These are phyloP conservation scores for Vidua chalybeata DNA, from an alignment of 2,113 vertebrate species.

Conservation along the genomic window DNA sequence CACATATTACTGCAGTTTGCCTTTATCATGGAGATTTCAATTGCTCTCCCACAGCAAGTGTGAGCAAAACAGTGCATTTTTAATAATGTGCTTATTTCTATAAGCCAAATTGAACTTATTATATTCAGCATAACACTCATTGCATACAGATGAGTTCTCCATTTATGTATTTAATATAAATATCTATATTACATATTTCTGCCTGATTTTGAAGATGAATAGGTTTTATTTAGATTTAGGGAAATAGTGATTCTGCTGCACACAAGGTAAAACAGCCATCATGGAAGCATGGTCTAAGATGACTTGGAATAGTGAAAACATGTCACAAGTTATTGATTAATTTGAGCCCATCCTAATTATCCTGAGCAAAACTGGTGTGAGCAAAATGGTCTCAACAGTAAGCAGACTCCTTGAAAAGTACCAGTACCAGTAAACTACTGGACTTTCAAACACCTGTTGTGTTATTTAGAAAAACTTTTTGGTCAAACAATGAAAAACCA, in stretches of 20 bases:
- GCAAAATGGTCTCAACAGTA: background rate
- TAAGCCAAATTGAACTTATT: background rate
- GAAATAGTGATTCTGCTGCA: background rate
- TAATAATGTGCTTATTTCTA: background rate
- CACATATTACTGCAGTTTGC: background rate
- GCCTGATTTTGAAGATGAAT: background rate
- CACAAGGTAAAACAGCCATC: background rate
- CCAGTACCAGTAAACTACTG: background rate
- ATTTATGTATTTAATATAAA: background rate
- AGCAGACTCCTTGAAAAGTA: background rate
- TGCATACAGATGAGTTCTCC: background rate
- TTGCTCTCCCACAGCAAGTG: background rate
- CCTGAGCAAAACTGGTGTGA: background rate
- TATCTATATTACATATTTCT: background rate
- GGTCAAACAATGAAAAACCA: background rate
- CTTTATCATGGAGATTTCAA: background rate
- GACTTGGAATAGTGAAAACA: background rate
- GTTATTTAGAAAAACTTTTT: background rate
- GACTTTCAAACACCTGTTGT: background rate
- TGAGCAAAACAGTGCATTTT: background rate
- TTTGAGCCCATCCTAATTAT: background rate
- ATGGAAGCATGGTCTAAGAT: background rate
- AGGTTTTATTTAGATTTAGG: background rate
- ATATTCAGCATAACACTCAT: background rate
- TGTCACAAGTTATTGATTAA: background rate